Evolutionary conservation across 2,888 invertebrate species (phyloP).

Genomic region (Leucophenga maculata): DNA sequence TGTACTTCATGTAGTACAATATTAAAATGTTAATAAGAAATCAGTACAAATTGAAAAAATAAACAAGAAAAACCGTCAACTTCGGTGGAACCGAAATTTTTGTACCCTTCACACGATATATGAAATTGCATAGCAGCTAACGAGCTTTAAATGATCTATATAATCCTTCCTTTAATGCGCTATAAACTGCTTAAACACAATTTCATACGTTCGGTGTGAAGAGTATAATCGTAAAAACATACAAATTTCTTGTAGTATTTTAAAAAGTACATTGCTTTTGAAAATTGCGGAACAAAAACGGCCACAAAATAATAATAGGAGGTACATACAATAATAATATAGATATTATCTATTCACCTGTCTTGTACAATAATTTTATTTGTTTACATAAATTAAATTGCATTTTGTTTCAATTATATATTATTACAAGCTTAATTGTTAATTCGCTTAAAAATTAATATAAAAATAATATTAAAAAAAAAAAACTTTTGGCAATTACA

Average conservation of each 20-base stretch:
- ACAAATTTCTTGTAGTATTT: not conserved
- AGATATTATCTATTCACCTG: slow-evolving; percentile 5
- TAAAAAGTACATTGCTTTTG: too few species aligned
- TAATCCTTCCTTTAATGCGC: not conserved
- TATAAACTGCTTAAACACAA: too few species aligned
- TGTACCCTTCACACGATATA: too few species aligned
- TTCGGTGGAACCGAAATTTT: too few species aligned
- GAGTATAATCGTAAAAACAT: slow-evolving; percentile 17
- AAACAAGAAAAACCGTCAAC: slow-evolving; percentile 21
- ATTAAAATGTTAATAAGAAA: slow-evolving; percentile 59
- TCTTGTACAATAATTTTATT: not conserved
- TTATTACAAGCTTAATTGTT: slow-evolving; percentile 57
- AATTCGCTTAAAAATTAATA: slow-evolving; percentile 57
- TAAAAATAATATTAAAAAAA: slow-evolving; percentile 43
- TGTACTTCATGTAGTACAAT: slow-evolving; percentile 20
- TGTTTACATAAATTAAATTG: slow-evolving; percentile 2
- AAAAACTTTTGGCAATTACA: slow-evolving; percentile 14
- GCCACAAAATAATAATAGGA: not conserved
- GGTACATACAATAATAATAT: slow-evolving; percentile 25
- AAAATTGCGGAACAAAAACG: too few species aligned
- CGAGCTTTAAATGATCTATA: too few species aligned
- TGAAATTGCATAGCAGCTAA: too few species aligned
- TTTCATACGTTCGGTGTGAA: slow-evolving; percentile 20
- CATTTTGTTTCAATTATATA: slow-evolving; percentile 23
- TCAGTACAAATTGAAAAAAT: slow-evolving; percentile 66